phyloP scores from a whole-genome alignment of 2,888 invertebrate species.

The Mythimna pallens region DNA sequence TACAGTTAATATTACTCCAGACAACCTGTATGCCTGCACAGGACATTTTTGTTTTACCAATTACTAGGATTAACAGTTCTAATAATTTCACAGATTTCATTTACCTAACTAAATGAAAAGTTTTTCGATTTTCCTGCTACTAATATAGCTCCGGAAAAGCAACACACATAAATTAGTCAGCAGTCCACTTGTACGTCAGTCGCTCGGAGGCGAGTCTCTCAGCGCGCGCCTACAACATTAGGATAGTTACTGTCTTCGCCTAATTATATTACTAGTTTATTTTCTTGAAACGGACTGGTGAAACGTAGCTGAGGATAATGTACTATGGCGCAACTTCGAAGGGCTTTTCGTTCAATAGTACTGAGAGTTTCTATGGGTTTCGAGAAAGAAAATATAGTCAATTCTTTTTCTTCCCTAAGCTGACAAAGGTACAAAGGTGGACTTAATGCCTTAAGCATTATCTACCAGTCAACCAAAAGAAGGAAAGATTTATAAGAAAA shows the following conservation, averaged over 20 bases:
- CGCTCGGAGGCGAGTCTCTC: conserved; percentile 30
- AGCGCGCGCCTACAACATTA: conserved; percentile 10
- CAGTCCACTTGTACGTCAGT: conserved; percentile 47
- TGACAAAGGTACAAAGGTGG: no score
- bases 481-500: no score
- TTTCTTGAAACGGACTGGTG: conserved; percentile 23
- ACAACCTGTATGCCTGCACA: no score
- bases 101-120: background rate
- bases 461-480: no score
- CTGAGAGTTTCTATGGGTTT: background rate
- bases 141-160: conserved; percentile 24
- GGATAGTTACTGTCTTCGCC: conserved; percentile 37
- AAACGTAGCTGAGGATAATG: background rate
- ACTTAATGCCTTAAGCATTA: no score
- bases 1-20: no score
- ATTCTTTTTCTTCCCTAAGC: background rate
- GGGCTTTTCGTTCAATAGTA: background rate
- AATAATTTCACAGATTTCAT: background rate
- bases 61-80: no score
- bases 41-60: no score
- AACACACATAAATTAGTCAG: conserved; percentile 37
- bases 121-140: conserved; percentile 12
- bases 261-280: conserved; percentile 39
- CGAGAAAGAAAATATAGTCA: no score
- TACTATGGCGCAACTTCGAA: background rate